phyloP scores from a whole-genome alignment of 2,113 vertebrate genomes.

The Hyperopisus bebe region DNA sequence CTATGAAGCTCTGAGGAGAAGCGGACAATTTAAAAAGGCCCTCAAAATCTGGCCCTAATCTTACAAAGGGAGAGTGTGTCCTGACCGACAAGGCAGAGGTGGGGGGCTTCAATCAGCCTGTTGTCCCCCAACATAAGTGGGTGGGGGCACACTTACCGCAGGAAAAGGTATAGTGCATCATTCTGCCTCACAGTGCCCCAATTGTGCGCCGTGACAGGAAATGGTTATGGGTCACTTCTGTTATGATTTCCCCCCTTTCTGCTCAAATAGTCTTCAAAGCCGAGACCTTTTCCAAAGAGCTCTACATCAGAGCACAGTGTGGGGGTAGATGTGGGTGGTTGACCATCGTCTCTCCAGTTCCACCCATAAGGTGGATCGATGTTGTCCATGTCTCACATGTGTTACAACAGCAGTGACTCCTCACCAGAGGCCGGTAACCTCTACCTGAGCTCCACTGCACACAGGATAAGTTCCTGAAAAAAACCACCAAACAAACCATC shows the following conservation, averaged over 20 bases:
- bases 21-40: not conserved
- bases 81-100: not conserved
- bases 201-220: not conserved
- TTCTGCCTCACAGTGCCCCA: not conserved
- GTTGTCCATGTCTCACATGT: not conserved
- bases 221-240: not conserved
- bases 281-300: not conserved
- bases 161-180: not conserved
- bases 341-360: not conserved
- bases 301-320: not conserved
- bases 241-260: not conserved
- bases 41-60: not conserved
- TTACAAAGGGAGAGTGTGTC: not conserved
- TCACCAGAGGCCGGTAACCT: not conserved
- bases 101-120: not conserved
- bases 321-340: not conserved
- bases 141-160: not conserved
- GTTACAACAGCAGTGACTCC: not conserved
- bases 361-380: not conserved
- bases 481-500: not conserved
- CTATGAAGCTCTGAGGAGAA: not conserved
- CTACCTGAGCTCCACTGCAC: not conserved
- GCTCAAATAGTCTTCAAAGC: not conserved
- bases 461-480: not conserved
- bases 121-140: not conserved